Conservation (phyloP, 2,888 invertebrate genomes). For the Tenodera sinensis region DNA sequence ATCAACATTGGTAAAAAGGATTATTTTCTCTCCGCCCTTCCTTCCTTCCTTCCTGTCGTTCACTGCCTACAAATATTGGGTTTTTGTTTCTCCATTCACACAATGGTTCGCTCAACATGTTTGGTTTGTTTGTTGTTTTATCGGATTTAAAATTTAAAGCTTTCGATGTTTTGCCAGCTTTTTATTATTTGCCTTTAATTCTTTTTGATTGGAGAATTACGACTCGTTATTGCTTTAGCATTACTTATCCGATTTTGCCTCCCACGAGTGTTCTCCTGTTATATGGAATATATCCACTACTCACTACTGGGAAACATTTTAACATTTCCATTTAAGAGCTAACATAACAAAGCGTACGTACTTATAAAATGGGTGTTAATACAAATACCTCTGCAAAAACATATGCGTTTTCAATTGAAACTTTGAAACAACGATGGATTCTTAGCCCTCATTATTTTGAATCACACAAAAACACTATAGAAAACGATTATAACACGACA, state of each 20-base stretch:
- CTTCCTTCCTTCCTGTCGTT: not conserved
- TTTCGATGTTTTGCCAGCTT: not conserved
- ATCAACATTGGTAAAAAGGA: slow-evolving; percentile 13
- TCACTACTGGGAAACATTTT: not conserved
- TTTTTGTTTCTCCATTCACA: slow-evolving; percentile 2
- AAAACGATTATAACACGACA: not conserved
- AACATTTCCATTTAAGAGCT: not conserved
- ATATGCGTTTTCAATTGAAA: not conserved
- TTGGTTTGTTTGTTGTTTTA: not conserved
- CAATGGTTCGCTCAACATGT: not conserved
- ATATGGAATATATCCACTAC: not conserved
- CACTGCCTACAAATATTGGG: not conserved
- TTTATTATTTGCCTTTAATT: not conserved
- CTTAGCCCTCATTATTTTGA: not conserved
- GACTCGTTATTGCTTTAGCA: not conserved
- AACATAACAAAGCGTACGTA: not conserved
- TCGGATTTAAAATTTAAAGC: not conserved
- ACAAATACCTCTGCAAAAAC: not conserved
- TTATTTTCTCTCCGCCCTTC: not conserved
- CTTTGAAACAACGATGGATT: not conserved
- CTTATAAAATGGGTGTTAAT: not conserved
- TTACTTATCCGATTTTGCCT: not conserved
- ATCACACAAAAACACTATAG: not conserved
- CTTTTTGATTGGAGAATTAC: not conserved
- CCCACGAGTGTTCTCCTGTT: not conserved